Evolutionary conservation across 2,797 vertebrate genomes (phyloP).

Genomic region (Gymnothorax javanicus): DNA sequence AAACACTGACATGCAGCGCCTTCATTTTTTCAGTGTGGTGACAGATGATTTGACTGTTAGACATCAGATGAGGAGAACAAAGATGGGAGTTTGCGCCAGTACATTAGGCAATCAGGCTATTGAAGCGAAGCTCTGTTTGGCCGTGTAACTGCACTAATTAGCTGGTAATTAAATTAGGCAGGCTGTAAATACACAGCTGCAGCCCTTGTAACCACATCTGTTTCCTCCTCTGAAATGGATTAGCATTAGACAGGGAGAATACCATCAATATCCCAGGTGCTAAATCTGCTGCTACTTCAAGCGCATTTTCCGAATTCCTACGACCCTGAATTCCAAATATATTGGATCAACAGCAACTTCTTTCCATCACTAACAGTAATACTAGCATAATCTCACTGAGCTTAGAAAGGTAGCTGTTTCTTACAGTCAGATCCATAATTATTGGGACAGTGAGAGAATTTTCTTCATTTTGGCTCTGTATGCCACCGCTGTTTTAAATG

Average conservation of each 20-base stretch:
- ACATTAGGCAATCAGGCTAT: slow-evolving; percentile 84
- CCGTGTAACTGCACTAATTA: slow-evolving; percentile 77
- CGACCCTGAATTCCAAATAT: background rate
- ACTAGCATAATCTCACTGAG: too few relatives aligned
- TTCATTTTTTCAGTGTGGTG: slow-evolving; percentile 48
- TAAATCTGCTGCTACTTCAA: slow-evolving; percentile 34
- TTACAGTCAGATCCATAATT: too few relatives aligned
- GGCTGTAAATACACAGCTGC: slow-evolving; percentile 78
- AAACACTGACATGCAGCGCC: slow-evolving; percentile 48
- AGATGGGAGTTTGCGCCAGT: slow-evolving; percentile 71
- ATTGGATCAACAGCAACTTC: background rate
- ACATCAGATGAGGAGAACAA: slow-evolving; percentile 77
- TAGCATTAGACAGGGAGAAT: slow-evolving; percentile 39
- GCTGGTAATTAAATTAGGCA: slow-evolving; percentile 80
- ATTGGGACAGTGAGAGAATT: too few relatives aligned
- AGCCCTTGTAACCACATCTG: slow-evolving; percentile 43
- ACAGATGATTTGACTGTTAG: slow-evolving; percentile 67
- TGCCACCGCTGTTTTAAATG: too few relatives aligned
- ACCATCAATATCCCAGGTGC: slow-evolving; percentile 61
- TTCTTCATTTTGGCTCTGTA: too few relatives aligned
- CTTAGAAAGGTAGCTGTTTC: too few relatives aligned
- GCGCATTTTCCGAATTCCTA: background rate
- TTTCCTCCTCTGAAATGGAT: slow-evolving; percentile 39
- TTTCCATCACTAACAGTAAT: too few relatives aligned
- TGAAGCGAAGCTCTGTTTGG: slow-evolving; percentile 73